Base-by-base conservation (phyloP, 2,888 invertebrate species). In the Malacosoma neustria region DNA sequence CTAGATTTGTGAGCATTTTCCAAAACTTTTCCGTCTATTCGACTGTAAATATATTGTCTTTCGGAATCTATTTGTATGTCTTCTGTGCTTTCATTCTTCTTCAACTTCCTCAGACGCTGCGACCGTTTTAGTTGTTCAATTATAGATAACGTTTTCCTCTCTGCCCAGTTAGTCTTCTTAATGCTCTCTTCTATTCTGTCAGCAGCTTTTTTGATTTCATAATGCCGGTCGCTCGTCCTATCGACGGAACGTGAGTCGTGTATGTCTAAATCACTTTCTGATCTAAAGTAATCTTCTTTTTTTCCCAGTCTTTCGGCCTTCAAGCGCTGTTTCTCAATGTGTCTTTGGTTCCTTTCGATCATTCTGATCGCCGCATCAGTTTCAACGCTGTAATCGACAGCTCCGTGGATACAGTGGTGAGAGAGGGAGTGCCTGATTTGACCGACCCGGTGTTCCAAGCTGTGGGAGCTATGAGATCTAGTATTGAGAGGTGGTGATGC, bases 341-440 rank as follows among this genome's bases (percentile, higher is more conserved):
- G 89, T 70, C 68, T 84, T 75, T 68, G 89, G 87, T 86, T 89
- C 71, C 77, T 87, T 54, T 89, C 89, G 54, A 89, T 87, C 77
- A 79, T 87, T 61, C 80, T 85, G 45, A 79, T 84, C 43, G 69
- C 86, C 38, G 88, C 89, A 50, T 89, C 89, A 11, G 88, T 88
- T 59, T 89, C 89, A 2, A 89, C 87, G 59, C 71, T 82, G 66
- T 89, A 89, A 65, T 89, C 89, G 41, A 72, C 66, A 32, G 60
- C 66, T 38, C 60, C 73, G 56, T 72, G 77, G 29, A 84, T 70
- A 59, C 84, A 84, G 63, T 85, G 85, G 54, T 84, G 85, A 4
- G 85, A 82, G 15, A 80, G 67, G 3, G 85, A 73, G 58, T 77
- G 84, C 3, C 85, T 71, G 61, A 80, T 74, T 39, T 80, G 70